phyloP scores from a whole-genome alignment of 2,113 vertebrate genomes.

The Nycticryphes semicollaris region DNA sequence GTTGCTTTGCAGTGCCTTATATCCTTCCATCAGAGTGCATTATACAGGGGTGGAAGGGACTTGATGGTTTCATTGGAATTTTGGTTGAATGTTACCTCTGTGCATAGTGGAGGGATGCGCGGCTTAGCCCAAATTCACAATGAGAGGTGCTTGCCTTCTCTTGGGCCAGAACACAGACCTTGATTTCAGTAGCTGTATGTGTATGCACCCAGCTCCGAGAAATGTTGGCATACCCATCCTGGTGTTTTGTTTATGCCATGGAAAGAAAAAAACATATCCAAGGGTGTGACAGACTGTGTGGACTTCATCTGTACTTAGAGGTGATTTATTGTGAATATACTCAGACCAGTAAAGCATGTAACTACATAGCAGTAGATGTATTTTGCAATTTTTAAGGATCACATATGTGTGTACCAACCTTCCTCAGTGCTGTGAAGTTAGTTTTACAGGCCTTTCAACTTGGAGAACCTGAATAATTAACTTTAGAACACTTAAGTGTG shows the following conservation, averaged over 20 bases:
- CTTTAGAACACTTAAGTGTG: neutral
- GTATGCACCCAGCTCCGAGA: neutral
- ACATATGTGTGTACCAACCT: neutral
- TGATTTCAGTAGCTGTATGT: neutral
- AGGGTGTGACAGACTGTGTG: neutral
- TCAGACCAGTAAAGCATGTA: neutral
- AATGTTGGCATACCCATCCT: neutral
- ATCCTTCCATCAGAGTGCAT: neutral
- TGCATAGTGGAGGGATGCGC: neutral
- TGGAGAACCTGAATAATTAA: neutral
- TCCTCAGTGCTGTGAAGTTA: neutral
- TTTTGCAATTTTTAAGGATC: neutral
- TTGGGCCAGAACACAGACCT: neutral
- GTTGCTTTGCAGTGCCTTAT: neutral
- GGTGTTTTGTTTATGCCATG: neutral
- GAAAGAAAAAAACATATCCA: neutral
- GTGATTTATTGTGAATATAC: neutral
- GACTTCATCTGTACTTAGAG: neutral
- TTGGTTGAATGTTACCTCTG: neutral
- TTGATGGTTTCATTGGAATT: neutral
- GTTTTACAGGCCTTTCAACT: neutral
- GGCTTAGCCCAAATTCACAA: neutral
- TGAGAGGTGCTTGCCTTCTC: neutral
- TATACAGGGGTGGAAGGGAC: neutral
- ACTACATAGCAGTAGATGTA: neutral